Evolutionary conservation across 2,888 invertebrate species (phyloP), one percentile per base, ranked within the genome.

Genomic region (Pyralis farinalis): DNA sequence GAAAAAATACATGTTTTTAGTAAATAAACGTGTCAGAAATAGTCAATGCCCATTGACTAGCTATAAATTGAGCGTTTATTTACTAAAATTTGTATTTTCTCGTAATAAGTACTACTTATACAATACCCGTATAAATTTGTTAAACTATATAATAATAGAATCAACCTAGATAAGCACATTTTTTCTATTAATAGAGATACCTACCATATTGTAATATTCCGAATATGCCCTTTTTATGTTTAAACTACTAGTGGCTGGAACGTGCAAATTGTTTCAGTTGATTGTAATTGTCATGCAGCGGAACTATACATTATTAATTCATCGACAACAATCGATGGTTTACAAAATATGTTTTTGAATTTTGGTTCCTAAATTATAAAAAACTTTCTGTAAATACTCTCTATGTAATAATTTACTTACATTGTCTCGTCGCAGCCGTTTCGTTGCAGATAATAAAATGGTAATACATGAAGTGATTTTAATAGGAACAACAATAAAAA

Each of bases 341-440:
- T 68, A 61, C 46, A 59, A 61, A 63, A 60, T 69, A 51, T 61
- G 55, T 56, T 46, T 49, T 62, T 66, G 65, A 62, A 60, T 57
- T 70, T 63, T 68, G 69, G 68, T 67, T 68, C 76, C 69, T 71
- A 77, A 59, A 55, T 63, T 58, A 63, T 58, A 62, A 67, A 70
- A 64, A 78, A 66, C 71, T 69, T 60, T 68, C 67, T 64, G 64
- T 71, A 68, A 72, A 70, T 70, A 73, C 65, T 77, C 70, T 69
- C 73, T 77, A 73, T 67, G 64, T 64, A 72, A 71, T 70, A 74
- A 77, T 67, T 78, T 83, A 87, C 87, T 87, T 85, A 87, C 87
- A 76, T 84, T 70, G 78, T 81, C 85, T 83, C 87, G 87, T 78
- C 76, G 84, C 76, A 78, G 82, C 85, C 75, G 70, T 77, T 71